Conservation (phyloP, 2,113 vertebrate species). For the Thunnus maccoyii region DNA sequence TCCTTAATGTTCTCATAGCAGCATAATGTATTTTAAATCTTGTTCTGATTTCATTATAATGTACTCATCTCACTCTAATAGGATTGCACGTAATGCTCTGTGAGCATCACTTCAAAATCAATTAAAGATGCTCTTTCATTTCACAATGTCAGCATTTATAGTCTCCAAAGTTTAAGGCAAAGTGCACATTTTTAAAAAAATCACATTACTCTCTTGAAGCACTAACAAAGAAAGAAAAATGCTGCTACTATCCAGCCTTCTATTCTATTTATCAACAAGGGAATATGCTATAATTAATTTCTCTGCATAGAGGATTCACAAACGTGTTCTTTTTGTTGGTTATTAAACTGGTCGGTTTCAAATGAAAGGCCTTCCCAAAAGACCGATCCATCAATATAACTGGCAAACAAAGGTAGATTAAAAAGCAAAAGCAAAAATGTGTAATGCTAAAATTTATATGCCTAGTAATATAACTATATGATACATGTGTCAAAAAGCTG, state of each 20-base stretch:
- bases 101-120: constrained; percentile 40
- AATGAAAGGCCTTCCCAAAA: constrained; percentile 14
- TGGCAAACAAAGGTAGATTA: not conserved
- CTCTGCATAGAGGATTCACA: not conserved
- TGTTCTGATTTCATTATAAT: constrained; percentile 44
- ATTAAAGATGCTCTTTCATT: constrained; percentile 29
- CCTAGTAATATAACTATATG: not conserved
- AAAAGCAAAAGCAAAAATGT: not conserved
- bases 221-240: constrained; percentile 25
- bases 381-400: constrained; percentile 10
- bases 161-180: constrained; percentile 30
- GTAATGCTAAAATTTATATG: not conserved
- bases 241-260: constrained; percentile 1
- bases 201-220: not conserved
- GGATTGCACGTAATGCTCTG: constrained; percentile 23
- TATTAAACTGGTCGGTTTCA: constrained; percentile 8
- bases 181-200: not conserved
- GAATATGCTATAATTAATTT: constrained; percentile 20
- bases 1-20: constrained; percentile 17
- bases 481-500: not conserved
- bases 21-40: constrained; percentile 34
- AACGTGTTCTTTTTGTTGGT: constrained; percentile 9
- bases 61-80: constrained; percentile 25
- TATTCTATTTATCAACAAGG: constrained; percentile 30
- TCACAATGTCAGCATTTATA: constrained; percentile 32